Evolutionary conservation across 2,888 invertebrate species (phyloP).

Genomic region (Thelaira solivaga): DNA sequence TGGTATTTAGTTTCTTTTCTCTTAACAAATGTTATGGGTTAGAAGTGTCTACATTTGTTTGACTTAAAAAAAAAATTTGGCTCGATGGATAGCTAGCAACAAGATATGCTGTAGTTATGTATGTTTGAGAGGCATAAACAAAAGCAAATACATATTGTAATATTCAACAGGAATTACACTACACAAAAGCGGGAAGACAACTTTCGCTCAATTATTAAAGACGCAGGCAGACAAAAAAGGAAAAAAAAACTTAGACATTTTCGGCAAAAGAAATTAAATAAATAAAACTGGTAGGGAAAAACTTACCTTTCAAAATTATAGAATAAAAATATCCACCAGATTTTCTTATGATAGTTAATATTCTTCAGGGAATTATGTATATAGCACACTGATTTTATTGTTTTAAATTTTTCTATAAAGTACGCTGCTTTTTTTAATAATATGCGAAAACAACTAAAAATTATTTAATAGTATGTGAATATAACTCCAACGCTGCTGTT

Average conservation of each 20-base stretch:
- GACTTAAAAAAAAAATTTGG: too few relatives aligned
- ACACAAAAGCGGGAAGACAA: constrained; percentile 71
- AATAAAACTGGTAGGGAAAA: background rate
- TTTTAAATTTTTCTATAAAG: background rate
- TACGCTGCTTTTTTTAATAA: background rate
- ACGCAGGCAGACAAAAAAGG: constrained; percentile 10
- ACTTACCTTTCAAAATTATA: constrained; percentile 43
- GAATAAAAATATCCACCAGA: constrained; percentile 21
- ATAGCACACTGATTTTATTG: constrained; percentile 18
- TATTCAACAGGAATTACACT: constrained; percentile 56
- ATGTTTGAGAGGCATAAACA: too few relatives aligned
- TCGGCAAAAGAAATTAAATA: constrained; percentile 2
- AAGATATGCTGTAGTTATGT: constrained; percentile 12
- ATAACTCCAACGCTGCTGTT: background rate
- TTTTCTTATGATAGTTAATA: background rate
- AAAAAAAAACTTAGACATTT: constrained; percentile 26
- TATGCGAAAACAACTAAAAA: background rate
- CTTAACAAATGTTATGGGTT: constrained; percentile 24
- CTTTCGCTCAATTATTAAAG: constrained; percentile 69
- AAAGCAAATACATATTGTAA: constrained; percentile 10
- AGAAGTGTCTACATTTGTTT: constrained; percentile 51
- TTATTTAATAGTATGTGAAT: background rate
- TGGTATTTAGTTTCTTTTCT: background rate
- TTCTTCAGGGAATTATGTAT: background rate
- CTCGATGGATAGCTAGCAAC: constrained; percentile 27